Conservation (phyloP, 1,140 invertebrate species). For the Nasonia giraulti region DNA sequence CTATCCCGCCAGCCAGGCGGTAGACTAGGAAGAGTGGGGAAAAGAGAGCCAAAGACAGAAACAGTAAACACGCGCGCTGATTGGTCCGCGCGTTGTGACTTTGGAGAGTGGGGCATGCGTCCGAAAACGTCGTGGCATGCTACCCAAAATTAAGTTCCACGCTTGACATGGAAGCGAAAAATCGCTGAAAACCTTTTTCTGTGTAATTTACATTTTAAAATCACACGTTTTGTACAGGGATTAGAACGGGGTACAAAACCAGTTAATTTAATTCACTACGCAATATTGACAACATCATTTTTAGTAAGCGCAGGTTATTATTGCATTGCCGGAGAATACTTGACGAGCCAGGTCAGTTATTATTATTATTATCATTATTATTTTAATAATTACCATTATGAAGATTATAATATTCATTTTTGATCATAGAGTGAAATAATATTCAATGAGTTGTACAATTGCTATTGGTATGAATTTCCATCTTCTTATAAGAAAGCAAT, state of each 20-base stretch:
- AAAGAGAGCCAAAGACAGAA: no score
- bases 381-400: not conserved
- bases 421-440: conserved; percentile 38
- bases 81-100: no score
- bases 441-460: conserved; percentile 29
- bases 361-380: not conserved
- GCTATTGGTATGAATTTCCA: conserved; percentile 28
- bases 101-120: no score
- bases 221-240: not conserved
- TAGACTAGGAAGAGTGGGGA: no score
- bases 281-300: conserved; percentile 9
- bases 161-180: no score
- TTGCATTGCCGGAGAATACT: conserved; percentile 39
- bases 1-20: no score
- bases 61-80: no score
- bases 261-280: conserved; percentile 34
- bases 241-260: conserved; percentile 15
- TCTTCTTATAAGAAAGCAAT: conserved; percentile 1
- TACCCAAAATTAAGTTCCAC: no score
- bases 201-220: no score
- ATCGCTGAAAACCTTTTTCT: no score
- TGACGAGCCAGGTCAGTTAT: conserved; percentile 29
- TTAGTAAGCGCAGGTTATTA: conserved; percentile 21
- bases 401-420: not conserved
- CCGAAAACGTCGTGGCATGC: no score